phyloP scores from a whole-genome alignment of 2,888 invertebrate species.

The Alentia gelatinosa region DNA sequence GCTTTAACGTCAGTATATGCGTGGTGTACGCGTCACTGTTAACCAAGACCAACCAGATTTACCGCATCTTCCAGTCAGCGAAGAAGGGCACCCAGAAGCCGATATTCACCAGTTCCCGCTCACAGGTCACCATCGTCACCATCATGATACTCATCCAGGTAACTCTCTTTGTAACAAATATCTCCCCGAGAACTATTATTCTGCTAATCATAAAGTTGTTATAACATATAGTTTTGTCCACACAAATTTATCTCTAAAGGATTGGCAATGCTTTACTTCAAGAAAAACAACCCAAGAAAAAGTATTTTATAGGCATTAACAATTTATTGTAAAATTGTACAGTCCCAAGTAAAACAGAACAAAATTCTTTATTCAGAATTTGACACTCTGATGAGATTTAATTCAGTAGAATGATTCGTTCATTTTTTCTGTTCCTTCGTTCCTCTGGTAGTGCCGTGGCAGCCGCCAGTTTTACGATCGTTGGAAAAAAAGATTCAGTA shows the following conservation, averaged over 20 bases:
- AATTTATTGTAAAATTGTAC: not conserved
- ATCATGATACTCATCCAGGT: conserved; percentile 66
- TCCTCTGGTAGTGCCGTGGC: too few species aligned
- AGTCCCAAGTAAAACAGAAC: not conserved
- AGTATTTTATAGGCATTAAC: not conserved
- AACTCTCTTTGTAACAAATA: conserved; percentile 4
- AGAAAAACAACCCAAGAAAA: not conserved
- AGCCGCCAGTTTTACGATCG: too few species aligned
- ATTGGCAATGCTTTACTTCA: not conserved
- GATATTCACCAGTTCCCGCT: conserved; percentile 62
- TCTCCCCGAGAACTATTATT: not conserved
- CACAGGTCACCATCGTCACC: conserved; percentile 64
- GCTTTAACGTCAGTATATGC: conserved; percentile 68
- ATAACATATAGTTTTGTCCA: not conserved
- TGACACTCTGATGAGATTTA: too few species aligned
- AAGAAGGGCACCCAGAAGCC: conserved; percentile 60
- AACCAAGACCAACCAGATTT: conserved; percentile 56
- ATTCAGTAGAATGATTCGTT: too few species aligned
- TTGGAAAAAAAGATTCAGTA: too few species aligned
- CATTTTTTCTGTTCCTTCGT: too few species aligned
- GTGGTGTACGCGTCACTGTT: conserved; percentile 67
- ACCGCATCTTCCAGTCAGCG: conserved; percentile 56
- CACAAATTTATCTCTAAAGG: not conserved
- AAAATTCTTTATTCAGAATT: too few species aligned
- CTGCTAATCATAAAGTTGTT: not conserved